These are phyloP conservation scores for Anoplolepis gracilipes DNA, from an alignment of 1,140 invertebrate genomes.

Conservation along the genomic window DNA sequence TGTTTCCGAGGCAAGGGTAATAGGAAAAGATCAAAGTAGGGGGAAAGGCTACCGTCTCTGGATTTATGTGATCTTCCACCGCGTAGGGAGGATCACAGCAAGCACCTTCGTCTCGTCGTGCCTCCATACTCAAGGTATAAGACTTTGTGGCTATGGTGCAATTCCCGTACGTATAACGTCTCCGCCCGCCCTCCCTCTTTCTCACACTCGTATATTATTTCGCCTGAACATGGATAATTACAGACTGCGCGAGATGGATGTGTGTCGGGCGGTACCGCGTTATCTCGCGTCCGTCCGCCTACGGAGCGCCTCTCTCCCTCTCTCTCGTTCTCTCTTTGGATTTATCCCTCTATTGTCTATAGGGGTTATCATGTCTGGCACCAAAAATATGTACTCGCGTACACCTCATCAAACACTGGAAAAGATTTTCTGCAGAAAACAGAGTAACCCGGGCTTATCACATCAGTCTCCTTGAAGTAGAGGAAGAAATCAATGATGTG, in stretches of 20 bases:
- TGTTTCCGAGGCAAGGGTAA: conserved; percentile 48
- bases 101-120: conserved; percentile 21
- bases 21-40: conserved; percentile 47
- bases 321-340: conserved; percentile 32
- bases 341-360: conserved; percentile 78
- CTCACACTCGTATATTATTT: conserved; percentile 50
- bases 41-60: conserved; percentile 65
- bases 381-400: conserved; percentile 56
- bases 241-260: conserved; percentile 79
- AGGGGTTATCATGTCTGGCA: conserved; percentile 37
- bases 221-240: conserved; percentile 80
- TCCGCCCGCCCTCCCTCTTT: conserved; percentile 15
- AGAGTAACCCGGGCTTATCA: conserved; percentile 21
- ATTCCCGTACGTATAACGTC: conserved; percentile 36
- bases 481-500: neutral
- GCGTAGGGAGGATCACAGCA: conserved; percentile 60
- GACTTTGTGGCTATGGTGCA: conserved; percentile 34
- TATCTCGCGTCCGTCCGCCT: conserved; percentile 77
- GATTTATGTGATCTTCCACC: conserved; percentile 72
- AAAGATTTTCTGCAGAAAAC: conserved; percentile 20
- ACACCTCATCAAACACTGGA: conserved; percentile 37
- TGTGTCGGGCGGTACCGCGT: conserved; percentile 76
- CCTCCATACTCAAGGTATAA: conserved; percentile 27
- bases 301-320: conserved; percentile 66
- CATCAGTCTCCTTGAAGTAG: neutral